phyloP scores from a whole-genome alignment of 2,888 invertebrate species.

The Volucella zonaria region DNA sequence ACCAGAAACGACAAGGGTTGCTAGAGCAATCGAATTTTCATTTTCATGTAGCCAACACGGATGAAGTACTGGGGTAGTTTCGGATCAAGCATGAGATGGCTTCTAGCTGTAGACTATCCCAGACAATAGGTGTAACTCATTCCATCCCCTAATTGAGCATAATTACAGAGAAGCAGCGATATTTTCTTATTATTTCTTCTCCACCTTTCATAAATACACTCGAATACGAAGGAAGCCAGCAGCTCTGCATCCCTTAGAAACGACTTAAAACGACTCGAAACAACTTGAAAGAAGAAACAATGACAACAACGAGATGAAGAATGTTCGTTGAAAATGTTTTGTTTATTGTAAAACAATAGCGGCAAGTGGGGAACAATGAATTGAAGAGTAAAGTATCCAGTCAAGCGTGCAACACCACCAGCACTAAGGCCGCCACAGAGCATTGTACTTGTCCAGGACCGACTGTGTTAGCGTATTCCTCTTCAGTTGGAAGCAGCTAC shows the following conservation, averaged over 20 bases:
- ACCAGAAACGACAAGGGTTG: slow-evolving; percentile 10
- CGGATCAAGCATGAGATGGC: slow-evolving; percentile 34
- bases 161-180: slow-evolving; percentile 61
- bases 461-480: neutral
- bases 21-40: slow-evolving; percentile 48
- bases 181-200: slow-evolving; percentile 25
- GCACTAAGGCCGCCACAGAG: slow-evolving; percentile 20
- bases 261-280: no score
- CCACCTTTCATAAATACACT: slow-evolving; percentile 17
- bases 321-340: slow-evolving; percentile 65
- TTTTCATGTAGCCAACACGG: slow-evolving; percentile 47
- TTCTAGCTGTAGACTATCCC: slow-evolving; percentile 35
- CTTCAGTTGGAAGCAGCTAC: neutral
- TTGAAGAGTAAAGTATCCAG: slow-evolving; percentile 59
- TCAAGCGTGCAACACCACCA: slow-evolving; percentile 26
- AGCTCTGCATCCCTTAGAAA: slow-evolving; percentile 27
- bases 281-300: slow-evolving; percentile 34
- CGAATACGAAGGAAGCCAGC: slow-evolving; percentile 1
- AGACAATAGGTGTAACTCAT: slow-evolving; percentile 73
- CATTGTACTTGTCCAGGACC: neutral
- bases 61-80: slow-evolving; percentile 24
- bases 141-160: slow-evolving; percentile 72
- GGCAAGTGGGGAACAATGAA: slow-evolving; percentile 55
- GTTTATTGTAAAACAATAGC: slow-evolving; percentile 67
- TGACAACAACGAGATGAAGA: slow-evolving; percentile 59